Conservation (phyloP, 64 coral and sea anemone genomes). For the Cladopsammia gracilis region DNA sequence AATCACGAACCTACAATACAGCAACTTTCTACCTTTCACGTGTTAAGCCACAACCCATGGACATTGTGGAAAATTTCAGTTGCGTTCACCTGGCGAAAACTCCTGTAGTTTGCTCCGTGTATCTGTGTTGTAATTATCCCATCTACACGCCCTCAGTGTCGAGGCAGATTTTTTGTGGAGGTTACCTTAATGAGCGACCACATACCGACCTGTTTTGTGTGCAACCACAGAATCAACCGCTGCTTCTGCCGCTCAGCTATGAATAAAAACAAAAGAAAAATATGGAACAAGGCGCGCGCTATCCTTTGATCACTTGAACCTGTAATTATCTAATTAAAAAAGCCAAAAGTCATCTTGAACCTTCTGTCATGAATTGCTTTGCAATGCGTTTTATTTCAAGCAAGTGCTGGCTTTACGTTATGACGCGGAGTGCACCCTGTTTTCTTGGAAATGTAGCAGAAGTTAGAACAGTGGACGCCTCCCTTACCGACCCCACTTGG, state of each 20-base stretch:
- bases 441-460: not conserved
- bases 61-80: not conserved
- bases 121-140: not conserved
- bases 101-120: too few species aligned
- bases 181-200: slow-evolving; percentile 17
- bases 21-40: not conserved
- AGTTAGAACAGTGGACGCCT: not conserved
- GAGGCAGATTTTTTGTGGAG: not conserved
- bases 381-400: not conserved
- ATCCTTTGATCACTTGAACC: slow-evolving; percentile 48
- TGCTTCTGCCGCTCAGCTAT: not conserved
- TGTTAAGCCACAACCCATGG: not conserved
- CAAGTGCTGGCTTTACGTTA: not conserved
- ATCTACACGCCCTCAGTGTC: not conserved
- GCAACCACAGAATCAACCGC: slow-evolving; percentile 36
- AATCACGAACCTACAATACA: slow-evolving; percentile 5
- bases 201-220: slow-evolving; percentile 47
- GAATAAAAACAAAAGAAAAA: slow-evolving; percentile 35
- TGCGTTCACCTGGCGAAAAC: not conserved
- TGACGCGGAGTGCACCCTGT: not conserved
- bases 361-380: not conserved
- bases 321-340: slow-evolving; percentile 51
- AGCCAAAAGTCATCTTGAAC: slow-evolving; percentile 34
- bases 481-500: slow-evolving; percentile 29
- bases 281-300: slow-evolving; percentile 11